Evolutionary conservation across 1,140 invertebrate genomes (phyloP), one percentile per base, ranked within the genome.

Genomic region (Tetraneura akinire): DNA sequence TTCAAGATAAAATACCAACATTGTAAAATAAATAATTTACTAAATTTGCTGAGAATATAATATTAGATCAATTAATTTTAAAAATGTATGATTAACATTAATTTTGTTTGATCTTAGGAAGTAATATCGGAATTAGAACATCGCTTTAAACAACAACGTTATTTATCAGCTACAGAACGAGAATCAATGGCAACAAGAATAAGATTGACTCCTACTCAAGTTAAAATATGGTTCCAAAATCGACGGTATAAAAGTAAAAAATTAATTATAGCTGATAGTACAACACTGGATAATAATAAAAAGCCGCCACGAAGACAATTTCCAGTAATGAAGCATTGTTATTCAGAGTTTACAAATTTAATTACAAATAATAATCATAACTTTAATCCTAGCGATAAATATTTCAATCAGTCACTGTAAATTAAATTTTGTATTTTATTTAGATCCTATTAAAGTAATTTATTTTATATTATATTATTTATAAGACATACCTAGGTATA

Each of bases 101-200:
- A 18, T 11, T 5, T 18, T 51, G 23, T 49, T 68, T 29, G 3
- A 18, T 74, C 83, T 47, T 84, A 96, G 88, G 92, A 92, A 0
- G 97, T 99, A 88, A 90, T 91, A 4, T 89, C 88, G 84, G 90
- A 91, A 85, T 84, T 92, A 68, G 91, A 92, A 83, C 83, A 89
- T 60, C 85, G 90, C 53, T 92, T 92, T 84, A 89, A 90, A 81
- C 88, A 90, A 81, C 90, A 91, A 84, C 87, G 90, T 74, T 92
- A 92, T 83, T 86, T 92, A 13, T 92, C 90, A 3, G 90, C 91
- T 0, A 88, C 88, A 5, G 91, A 92, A 83, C 83, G 91, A 62
- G 91, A 92, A 84, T 87, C 89, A 80, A 85, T 92, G 80, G 91
- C 91, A 8, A 85, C 86, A 47, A 85, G 84, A 5, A 84, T 89